phyloP scores from a whole-genome alignment of 1,140 invertebrate genomes.

The Drosophila pachea region DNA sequence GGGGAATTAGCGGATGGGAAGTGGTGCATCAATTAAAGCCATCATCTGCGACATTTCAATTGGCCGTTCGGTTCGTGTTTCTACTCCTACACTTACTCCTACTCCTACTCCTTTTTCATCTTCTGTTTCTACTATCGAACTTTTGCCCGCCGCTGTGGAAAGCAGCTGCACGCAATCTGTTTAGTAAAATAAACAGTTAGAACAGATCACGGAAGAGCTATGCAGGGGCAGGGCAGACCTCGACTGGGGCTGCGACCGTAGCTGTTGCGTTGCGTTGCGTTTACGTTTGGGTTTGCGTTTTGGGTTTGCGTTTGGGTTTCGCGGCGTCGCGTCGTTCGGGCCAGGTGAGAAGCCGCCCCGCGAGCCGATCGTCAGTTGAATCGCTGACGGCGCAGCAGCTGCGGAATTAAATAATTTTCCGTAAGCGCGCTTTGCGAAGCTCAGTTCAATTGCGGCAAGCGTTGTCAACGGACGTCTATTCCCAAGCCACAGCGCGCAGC shows the following conservation, averaged over 20 bases:
- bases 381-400: conserved; percentile 28
- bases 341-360: conserved; percentile 2
- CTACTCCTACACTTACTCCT: conserved; percentile 3
- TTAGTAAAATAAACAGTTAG: conserved; percentile 28
- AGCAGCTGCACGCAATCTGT: conserved; percentile 28
- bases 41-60: conserved; percentile 32
- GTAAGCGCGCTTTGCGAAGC: conserved; percentile 66
- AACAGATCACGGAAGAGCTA: conserved; percentile 30
- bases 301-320: neutral
- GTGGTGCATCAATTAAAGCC: conserved; percentile 29
- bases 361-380: conserved; percentile 24
- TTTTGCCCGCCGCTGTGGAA: conserved; percentile 5
- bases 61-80: too few species aligned
- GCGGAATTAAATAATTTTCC: conserved; percentile 76
- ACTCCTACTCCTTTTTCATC: neutral
- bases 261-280: conserved; percentile 1
- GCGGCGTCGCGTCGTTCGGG: neutral
- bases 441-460: conserved; percentile 75
- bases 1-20: conserved; percentile 31
- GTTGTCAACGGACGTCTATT: conserved; percentile 62
- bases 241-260: neutral
- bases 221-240: neutral
- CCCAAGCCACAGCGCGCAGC: conserved; percentile 8
- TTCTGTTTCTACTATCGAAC: conserved; percentile 14
- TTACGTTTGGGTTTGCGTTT: neutral